These are phyloP conservation scores for Lerema accius DNA, from an alignment of 1,140 invertebrate species.

Conservation along the genomic window DNA sequence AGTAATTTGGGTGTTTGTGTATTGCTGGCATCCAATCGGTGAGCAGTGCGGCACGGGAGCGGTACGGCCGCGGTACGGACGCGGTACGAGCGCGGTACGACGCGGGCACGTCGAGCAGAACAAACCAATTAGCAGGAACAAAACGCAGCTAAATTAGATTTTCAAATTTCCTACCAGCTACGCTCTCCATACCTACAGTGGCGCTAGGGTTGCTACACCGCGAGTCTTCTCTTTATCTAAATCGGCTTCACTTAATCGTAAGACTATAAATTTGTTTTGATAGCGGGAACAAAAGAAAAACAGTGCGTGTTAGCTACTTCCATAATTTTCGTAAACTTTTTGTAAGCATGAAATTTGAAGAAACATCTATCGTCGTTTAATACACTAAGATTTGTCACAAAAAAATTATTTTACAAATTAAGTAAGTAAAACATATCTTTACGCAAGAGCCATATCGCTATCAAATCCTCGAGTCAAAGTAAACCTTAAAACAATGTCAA, in stretches of 20 bases:
- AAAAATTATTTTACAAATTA: no score
- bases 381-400: no score
- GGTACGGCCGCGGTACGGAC: not conserved
- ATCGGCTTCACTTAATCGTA: not conserved
- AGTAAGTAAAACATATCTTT: no score
- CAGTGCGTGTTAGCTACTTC: no score
- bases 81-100: constrained; percentile 40
- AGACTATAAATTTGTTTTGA: no score
- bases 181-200: constrained; percentile 35
- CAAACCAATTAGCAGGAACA: constrained; percentile 78
- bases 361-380: no score
- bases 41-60: constrained; percentile 7
- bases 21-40: constrained; percentile 12
- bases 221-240: not conserved
- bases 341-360: no score
- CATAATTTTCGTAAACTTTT: no score
- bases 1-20: constrained; percentile 26
- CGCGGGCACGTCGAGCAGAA: constrained; percentile 59
- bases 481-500: no score
- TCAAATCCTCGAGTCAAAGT: no score
- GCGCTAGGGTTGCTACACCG: constrained; percentile 44
- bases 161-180: constrained; percentile 63
- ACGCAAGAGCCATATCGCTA: no score
- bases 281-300: no score
- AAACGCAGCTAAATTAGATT: constrained; percentile 77